A percentile compares a stretch with the other conserved stretches of the same genome.
These are phyloP conservation scores for Lethenteron reissneri DNA, from an alignment of 2,113 vertebrate species.

Conservation along the genomic window DNA sequence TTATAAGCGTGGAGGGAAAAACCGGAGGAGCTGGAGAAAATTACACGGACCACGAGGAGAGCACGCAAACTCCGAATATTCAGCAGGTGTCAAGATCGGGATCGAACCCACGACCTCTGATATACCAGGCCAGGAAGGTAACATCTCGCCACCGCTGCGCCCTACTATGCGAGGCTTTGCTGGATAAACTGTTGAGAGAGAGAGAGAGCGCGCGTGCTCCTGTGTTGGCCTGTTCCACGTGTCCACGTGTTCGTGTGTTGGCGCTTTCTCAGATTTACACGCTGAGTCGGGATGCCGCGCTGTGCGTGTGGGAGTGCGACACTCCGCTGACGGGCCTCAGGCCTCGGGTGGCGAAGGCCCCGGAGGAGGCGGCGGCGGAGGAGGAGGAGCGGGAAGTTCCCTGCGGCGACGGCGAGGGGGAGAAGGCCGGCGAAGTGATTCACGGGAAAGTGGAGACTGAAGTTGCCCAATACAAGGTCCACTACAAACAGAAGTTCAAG, in stretches of 20 bases:
- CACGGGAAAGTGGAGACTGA: constrained; percentile 28
- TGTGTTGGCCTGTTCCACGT: background rate
- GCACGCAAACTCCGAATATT: too few species aligned
- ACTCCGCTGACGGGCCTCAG: constrained; percentile 40
- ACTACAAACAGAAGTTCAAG: constrained; percentile 46
- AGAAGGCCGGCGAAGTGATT: constrained; percentile 28
- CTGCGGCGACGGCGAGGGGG: constrained; percentile 19
- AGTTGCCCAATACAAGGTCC: constrained; percentile 31
- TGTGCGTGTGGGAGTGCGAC: constrained; percentile 81
- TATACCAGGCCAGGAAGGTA: too few species aligned
- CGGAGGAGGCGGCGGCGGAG: constrained; percentile 16
- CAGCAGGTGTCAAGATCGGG: too few species aligned
- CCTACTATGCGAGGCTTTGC: too few species aligned
- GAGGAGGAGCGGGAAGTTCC: constrained; percentile 14
- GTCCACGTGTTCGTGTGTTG: constrained; percentile 7
- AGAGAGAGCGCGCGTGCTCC: too few species aligned
- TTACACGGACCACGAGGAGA: too few species aligned
- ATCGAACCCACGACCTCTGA: too few species aligned
- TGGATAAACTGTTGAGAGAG: too few species aligned
- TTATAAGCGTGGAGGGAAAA: too few species aligned
- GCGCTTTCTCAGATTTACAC: constrained; percentile 46
- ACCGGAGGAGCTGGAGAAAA: too few species aligned
- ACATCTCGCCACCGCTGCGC: too few species aligned
- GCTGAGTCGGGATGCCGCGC: constrained; percentile 55
- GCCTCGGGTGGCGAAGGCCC: constrained; percentile 13